Conservation (phyloP, 2,113 vertebrate genomes). For the Amphilophus citrinellus region DNA sequence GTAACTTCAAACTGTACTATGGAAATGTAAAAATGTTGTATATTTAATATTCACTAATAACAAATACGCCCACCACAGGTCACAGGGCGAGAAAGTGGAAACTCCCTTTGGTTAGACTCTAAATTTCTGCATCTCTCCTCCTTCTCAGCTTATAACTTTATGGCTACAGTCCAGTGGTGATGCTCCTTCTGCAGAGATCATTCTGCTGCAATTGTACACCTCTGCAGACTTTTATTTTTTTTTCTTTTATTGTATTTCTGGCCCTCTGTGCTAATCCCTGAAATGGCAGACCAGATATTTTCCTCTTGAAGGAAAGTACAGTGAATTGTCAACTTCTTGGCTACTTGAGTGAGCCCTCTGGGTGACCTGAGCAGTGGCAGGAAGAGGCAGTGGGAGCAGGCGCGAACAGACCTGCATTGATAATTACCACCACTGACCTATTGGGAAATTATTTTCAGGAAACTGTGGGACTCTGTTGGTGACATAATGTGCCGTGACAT, state of each 20-base stretch:
- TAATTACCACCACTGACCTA: constrained; percentile 27
- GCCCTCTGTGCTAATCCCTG: constrained; percentile 1
- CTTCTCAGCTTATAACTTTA: background rate
- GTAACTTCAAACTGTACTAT: background rate
- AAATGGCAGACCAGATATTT: constrained; percentile 64
- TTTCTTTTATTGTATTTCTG: constrained; percentile 34
- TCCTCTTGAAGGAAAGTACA: constrained; percentile 28
- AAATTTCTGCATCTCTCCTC: background rate
- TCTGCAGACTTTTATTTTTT: constrained; percentile 29
- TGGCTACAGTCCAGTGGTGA: constrained; percentile 1
- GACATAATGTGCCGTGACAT: constrained; percentile 28
- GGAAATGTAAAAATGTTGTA: background rate
- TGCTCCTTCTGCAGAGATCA: constrained; percentile 26
- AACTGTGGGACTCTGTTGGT: constrained; percentile 12
- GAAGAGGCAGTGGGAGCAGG: constrained; percentile 14
- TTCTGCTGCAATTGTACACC: constrained; percentile 33
- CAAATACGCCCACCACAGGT: background rate
- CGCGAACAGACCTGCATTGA: constrained; percentile 25
- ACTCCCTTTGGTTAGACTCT: constrained; percentile 7
- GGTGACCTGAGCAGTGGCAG: constrained; percentile 46
- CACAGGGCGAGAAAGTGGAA: background rate
- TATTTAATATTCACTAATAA: constrained; percentile 12
- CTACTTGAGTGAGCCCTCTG: constrained; percentile 28
- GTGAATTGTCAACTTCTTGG: constrained; percentile 39
- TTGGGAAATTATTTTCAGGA: constrained; percentile 18